Evolutionary conservation across 2,888 invertebrate genomes (phyloP).

Genomic region (Eumacrocentrus americanus): DNA sequence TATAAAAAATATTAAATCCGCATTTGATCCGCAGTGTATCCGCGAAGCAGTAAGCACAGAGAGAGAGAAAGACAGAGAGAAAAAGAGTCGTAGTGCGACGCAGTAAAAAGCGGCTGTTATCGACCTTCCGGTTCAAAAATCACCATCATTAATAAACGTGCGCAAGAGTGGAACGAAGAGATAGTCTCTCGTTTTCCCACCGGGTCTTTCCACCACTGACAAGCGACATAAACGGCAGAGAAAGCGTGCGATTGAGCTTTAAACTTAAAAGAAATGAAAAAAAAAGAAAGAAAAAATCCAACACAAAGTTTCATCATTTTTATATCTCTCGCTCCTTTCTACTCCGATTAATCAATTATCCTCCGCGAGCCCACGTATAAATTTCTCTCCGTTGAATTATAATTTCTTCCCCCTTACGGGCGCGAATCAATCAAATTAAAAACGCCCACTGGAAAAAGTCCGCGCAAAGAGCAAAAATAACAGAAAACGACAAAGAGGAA

Average conservation of each 20-base stretch:
- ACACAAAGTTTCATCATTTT: slow-evolving; percentile 15
- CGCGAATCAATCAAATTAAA: slow-evolving; percentile 6
- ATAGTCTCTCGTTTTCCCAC: slow-evolving; percentile 9
- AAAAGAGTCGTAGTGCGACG: too few species aligned
- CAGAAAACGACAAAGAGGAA: background rate
- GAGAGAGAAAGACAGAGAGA: background rate
- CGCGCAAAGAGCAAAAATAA: too few species aligned
- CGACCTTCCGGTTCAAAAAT: slow-evolving; percentile 28
- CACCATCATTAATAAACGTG: slow-evolving; percentile 31
- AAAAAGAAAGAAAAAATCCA: slow-evolving; percentile 6
- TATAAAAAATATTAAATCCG: background rate
- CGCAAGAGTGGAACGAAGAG: slow-evolving; percentile 22
- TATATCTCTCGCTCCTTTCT: background rate
- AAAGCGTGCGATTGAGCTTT: background rate
- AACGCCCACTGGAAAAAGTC: too few species aligned
- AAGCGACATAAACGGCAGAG: too few species aligned
- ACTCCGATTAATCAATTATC: slow-evolving; percentile 23
- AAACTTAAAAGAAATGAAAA: slow-evolving; percentile 11
- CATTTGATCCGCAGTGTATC: background rate
- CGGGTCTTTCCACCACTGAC: too few species aligned
- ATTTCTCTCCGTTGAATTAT: slow-evolving; percentile 14
- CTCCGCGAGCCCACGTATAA: background rate
- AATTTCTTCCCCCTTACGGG: background rate
- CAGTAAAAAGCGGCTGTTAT: too few species aligned
- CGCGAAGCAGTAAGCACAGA: background rate